Evolutionary conservation across 1,140 invertebrate species (phyloP).

Genomic region (Brachionus paranguensis): DNA sequence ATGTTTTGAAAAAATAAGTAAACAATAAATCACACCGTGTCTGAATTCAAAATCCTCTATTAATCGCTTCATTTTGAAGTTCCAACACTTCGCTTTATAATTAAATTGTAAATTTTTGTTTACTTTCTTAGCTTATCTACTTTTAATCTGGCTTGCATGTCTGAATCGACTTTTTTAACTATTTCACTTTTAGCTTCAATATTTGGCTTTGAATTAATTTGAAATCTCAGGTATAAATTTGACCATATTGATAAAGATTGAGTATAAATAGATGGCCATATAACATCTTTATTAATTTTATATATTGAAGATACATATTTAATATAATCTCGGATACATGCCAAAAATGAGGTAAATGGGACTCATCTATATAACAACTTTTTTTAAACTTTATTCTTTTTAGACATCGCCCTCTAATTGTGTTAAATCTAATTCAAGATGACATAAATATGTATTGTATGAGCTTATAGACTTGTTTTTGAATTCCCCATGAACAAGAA

Average conservation of each 20-base stretch:
- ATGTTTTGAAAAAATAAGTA: background rate
- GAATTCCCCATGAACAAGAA: no score
- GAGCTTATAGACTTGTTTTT: no score
- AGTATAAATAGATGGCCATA: conserved; percentile 96
- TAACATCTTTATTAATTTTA: conserved; percentile 80
- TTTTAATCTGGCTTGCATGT: background rate
- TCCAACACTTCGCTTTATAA: conserved; percentile 4
- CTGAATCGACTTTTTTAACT: background rate
- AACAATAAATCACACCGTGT: background rate
- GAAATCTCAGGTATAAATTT: conserved; percentile 10
- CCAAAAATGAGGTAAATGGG: no score
- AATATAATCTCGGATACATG: no score
- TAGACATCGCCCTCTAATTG: no score
- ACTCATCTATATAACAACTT: no score
- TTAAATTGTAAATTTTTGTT: background rate
- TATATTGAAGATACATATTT: no score
- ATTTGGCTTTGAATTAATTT: conserved; percentile 1
- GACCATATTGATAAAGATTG: conserved; percentile 56
- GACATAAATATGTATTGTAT: no score
- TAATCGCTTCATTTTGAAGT: conserved; percentile 17
- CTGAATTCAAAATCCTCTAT: background rate
- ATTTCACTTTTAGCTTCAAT: conserved; percentile 33
- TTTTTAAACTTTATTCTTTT: no score
- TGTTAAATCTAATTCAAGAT: no score
- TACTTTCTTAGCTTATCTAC: conserved; percentile 25